Evolutionary conservation across 2,888 invertebrate species (phyloP), one percentile per base, ranked within the genome.

Genomic region (Liodrosophila aerea): DNA sequence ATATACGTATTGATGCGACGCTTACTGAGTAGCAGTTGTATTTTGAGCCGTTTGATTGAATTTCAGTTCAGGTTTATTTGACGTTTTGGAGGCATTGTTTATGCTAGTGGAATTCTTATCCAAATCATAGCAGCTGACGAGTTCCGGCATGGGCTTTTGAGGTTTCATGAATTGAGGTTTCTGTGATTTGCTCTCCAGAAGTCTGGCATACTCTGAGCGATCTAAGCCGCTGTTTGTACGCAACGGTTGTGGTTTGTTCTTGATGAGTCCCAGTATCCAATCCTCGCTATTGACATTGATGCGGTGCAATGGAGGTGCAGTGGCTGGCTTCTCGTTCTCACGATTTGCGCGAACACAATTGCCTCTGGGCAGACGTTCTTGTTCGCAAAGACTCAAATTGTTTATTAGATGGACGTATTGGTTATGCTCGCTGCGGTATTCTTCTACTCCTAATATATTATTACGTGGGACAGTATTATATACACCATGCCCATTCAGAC

Each of bases 351-450:
- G 11, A 1, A 12, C 5, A 11, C 4, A 9, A 7, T 4, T 11
- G 46, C 15, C 13, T 31, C 11, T 22, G 16, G 2, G 27, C 1
- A 16, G 33, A 29, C 11, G 33, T 1, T 45, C 73, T 27, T 30
- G 45, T 4, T 74, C 64, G 16, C 61, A 34, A 9, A 51, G 76
- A 65, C 29, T 73, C 61, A 50, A 64, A 34, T 64, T 87, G 53
- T 56, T 73, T 47, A 87, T 59, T 18, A 88, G 73, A 16, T 51
- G 41, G 0, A 65, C 15, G 7, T 81, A 81, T 4, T 76, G 66
- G 13, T 53, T 71, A 27, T 73, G 87, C 22, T 85, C 81, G 34
- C 29, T 33, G 34, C 64, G 67, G 4, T 57, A 58, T 12, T 64
- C 64, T 36, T 69, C 66, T 8, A 63, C 12, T 9, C 12, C 4